Conservation (phyloP, 2,888 invertebrate species). For the Microdon myrmicae region DNA sequence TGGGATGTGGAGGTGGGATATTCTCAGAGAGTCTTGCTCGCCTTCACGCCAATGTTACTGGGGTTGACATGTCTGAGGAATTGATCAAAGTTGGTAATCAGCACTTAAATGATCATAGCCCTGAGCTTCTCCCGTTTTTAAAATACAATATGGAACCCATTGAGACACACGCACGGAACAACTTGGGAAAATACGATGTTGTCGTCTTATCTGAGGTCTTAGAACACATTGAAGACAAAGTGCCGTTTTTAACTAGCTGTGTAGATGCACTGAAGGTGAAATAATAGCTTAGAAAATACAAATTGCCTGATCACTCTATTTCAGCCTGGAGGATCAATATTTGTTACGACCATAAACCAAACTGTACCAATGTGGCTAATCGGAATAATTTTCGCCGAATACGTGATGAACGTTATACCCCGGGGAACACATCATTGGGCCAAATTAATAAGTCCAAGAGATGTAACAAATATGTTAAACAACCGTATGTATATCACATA, state of each 20-base stretch:
- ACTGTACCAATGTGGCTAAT: slow-evolving; percentile 74
- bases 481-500: slow-evolving; percentile 78
- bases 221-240: slow-evolving; percentile 84
- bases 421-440: slow-evolving; percentile 91
- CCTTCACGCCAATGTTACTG: slow-evolving; percentile 82
- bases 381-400: slow-evolving; percentile 81
- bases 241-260: slow-evolving; percentile 77
- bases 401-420: slow-evolving; percentile 78
- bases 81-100: slow-evolving; percentile 75
- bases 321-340: slow-evolving; percentile 75
- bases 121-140: slow-evolving; percentile 59
- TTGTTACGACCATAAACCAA: slow-evolving; percentile 76
- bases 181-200: slow-evolving; percentile 76
- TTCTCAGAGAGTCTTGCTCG: slow-evolving; percentile 80
- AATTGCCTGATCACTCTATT: too few relatives aligned
- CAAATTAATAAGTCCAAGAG: slow-evolving; percentile 84
- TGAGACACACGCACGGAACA: slow-evolving; percentile 69
- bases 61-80: slow-evolving; percentile 81
- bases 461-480: slow-evolving; percentile 78
- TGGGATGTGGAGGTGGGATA: slow-evolving; percentile 93
- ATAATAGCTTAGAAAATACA: too few relatives aligned
- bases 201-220: slow-evolving; percentile 90
- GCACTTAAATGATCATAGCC: slow-evolving; percentile 68
- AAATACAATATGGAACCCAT: slow-evolving; percentile 62
- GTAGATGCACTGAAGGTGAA: slow-evolving; percentile 72